A percentile compares a stretch with the other conserved stretches of the same genome.
Evolutionary conservation across 2,797 vertebrate species (phyloP).

Genomic region (Etheostoma nigrum): DNA sequence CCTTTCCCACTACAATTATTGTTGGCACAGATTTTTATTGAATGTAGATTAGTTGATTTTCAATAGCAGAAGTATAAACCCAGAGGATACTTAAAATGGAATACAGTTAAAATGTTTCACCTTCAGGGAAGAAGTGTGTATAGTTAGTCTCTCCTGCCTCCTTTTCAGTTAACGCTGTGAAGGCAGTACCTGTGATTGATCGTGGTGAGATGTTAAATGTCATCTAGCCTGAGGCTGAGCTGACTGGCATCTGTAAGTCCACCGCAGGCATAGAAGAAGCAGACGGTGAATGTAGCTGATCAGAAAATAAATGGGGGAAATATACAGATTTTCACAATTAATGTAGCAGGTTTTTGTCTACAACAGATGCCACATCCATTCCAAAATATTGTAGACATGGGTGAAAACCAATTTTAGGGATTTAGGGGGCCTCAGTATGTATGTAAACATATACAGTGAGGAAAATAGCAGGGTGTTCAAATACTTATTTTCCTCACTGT

Average conservation of each 20-base stretch:
- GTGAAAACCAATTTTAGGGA: no score
- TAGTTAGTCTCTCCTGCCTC: not conserved
- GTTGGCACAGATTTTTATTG: not conserved
- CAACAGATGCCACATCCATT: not conserved
- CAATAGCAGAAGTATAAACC: not conserved
- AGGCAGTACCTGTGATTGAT: conserved; percentile 19
- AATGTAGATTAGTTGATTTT: conserved; percentile 25
- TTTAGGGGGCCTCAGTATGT: no score
- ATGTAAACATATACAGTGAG: no score
- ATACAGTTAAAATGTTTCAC: conserved; percentile 13
- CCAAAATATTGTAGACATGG: not conserved
- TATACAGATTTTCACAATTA: no score
- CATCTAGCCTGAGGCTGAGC: conserved; percentile 4
- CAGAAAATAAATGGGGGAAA: not conserved
- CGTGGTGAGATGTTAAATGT: conserved; percentile 14
- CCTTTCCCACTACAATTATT: not conserved
- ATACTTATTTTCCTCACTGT: no score
- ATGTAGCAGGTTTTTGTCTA: not conserved
- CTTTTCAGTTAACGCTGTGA: not conserved
- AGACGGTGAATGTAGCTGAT: conserved; percentile 4
- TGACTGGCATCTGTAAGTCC: conserved; percentile 8
- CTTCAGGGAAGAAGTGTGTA: not conserved
- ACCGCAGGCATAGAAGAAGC: not conserved
- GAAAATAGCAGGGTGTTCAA: no score
- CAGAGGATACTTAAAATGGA: not conserved